These are phyloP conservation scores for Drosophila nigrodunni DNA, from an alignment of 1,140 invertebrate genomes.

Conservation along the genomic window DNA sequence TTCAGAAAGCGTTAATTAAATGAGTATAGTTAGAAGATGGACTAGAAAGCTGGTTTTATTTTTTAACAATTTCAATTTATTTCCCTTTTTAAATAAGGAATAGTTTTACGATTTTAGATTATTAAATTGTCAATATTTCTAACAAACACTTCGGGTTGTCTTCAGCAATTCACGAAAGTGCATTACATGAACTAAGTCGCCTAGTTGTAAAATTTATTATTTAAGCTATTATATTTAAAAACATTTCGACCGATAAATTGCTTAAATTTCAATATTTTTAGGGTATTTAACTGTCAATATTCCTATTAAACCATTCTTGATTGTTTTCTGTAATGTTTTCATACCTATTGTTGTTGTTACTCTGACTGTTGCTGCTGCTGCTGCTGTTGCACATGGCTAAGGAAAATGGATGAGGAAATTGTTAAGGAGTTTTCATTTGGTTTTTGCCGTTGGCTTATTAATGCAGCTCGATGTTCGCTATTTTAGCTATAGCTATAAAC, in stretches of 20 bases:
- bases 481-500: slow-evolving; percentile 2
- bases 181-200: too few species aligned
- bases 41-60: too few species aligned
- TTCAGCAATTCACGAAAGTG: too few species aligned
- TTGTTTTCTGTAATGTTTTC: slow-evolving; percentile 29
- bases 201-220: too few species aligned
- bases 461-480: slow-evolving; percentile 30
- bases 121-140: background rate
- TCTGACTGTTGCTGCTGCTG: slow-evolving; percentile 22
- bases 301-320: background rate
- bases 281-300: slow-evolving; percentile 3
- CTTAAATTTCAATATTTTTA: background rate
- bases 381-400: slow-evolving; percentile 12
- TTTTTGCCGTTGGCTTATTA: slow-evolving; percentile 63
- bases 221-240: too few species aligned
- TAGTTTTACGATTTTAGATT: background rate
- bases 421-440: slow-evolving; percentile 39
- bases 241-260: too few species aligned
- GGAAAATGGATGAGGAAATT: slow-evolving; percentile 34
- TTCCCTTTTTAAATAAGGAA: too few species aligned
- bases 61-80: too few species aligned
- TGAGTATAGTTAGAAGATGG: too few species aligned
- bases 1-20: too few species aligned
- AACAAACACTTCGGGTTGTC: too few species aligned
- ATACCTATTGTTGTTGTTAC: slow-evolving; percentile 29